Conservation (phyloP, 2,797 vertebrate species). For the Catamblyrhynchus diadema region DNA sequence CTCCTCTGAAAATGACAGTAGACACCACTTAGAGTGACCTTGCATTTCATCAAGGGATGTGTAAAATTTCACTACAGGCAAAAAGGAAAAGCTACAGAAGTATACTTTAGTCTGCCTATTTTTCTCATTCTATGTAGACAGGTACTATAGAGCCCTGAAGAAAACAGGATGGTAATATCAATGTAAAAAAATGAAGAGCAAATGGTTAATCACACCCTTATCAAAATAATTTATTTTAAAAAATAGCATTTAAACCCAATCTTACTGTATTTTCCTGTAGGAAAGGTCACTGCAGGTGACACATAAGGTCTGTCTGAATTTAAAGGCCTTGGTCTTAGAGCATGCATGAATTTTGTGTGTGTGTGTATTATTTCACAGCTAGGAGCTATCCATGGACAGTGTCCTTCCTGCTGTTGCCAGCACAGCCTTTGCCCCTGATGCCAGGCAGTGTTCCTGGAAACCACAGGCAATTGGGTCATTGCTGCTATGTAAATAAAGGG, state of each 20-base stretch:
- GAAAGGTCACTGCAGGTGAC: not conserved
- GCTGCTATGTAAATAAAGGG: not conserved
- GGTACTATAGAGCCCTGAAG: not conserved
- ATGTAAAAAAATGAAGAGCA: not conserved
- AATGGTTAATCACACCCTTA: not conserved
- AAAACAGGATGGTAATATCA: fast-evolving
- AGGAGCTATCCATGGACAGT: not conserved
- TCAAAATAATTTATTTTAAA: not conserved
- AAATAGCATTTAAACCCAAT: not conserved
- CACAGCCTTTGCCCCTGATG: not conserved
- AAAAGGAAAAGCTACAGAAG: not conserved
- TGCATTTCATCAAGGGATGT: not conserved
- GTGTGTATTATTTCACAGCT: not conserved
- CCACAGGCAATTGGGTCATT: not conserved
- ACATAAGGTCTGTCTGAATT: not conserved
- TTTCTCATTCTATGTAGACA: not conserved
- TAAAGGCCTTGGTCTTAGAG: not conserved
- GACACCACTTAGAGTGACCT: not conserved
- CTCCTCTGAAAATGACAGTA: not conserved
- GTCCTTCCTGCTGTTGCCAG: not conserved
- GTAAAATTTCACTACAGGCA: not conserved
- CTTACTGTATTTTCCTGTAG: not conserved
- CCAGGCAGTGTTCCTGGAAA: not conserved
- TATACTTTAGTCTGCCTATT: not conserved
- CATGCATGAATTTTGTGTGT: not conserved